Base-by-base conservation (phyloP, 2,113 vertebrate genomes). In the Rhea americana region DNA sequence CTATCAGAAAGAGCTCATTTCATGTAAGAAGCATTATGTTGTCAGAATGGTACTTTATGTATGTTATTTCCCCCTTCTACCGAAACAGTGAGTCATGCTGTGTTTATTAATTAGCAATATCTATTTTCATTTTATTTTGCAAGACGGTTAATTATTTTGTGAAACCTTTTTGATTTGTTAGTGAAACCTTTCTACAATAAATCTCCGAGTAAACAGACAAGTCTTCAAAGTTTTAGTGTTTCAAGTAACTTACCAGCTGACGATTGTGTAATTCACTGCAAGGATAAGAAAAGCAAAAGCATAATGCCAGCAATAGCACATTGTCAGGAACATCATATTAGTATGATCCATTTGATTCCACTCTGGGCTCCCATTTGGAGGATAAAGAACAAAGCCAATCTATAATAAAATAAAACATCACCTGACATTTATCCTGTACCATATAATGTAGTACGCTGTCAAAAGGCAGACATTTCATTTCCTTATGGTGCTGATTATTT, bases 231-330 rank as follows among this genome's bases (percentile, higher is more conserved):
- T 71, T 85, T 55, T 21, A 66, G 18, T 56, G 30, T 78, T 91
- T 45, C 68, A 56, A 43, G 68, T 72, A 79, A 97, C 98, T 99
- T 97, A 99, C 99, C 99, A 99, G 94, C 83, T 98, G 91, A 99
- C 88, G 13, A 98, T 96, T 92, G 97, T 97, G 88, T 98, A 99
- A 96, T 98, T 96, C 81, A 97, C 74, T 82, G 97, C 97, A 79
- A 98, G 96, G 39, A 98, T 56, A 76, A 99, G 88, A 96, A 99
- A 93, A 83, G 97, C 95, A 71, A 98, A 97, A 48, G 98, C 98
- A 1, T 99, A 98, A 97, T 99, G 99, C 99, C 99, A 99, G 93
- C 99, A 99, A 94, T 98, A 99, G 93, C 98, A 99, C 97, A 99
- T 98, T 66, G 98, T 98, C 76, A 99, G 87, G 93, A 99, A 99